Percentiles rank a stretch among this genome's conserved stretches.
These are phyloP conservation scores for Podiceps cristatus DNA, from an alignment of 2,113 vertebrate species.

Conservation along the genomic window DNA sequence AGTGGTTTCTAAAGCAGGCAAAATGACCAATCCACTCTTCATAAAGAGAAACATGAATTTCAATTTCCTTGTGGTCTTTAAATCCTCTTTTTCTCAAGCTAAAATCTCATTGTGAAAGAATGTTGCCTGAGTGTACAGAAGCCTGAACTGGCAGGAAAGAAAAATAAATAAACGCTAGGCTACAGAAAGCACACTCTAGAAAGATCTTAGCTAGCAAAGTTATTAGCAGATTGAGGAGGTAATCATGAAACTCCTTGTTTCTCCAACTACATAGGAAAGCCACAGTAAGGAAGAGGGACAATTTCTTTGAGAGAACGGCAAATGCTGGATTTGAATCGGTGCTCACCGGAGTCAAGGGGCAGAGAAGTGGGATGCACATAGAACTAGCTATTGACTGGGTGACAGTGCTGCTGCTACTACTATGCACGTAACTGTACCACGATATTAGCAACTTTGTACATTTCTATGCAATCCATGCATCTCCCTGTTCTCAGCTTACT, in stretches of 20 bases:
- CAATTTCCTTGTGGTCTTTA: not conserved
- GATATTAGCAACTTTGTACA: rapidly evolving
- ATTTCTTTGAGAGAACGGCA: not conserved
- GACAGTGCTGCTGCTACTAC: not conserved
- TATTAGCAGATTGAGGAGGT: not conserved
- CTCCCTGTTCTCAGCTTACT: rapidly evolving
- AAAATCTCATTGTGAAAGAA: not conserved
- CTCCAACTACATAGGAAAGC: not conserved
- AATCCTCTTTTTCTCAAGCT: not conserved
- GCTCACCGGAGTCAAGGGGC: not conserved
- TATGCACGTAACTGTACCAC: rapidly evolving
- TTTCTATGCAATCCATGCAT: not conserved
- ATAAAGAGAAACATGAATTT: not conserved
- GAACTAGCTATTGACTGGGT: not conserved
- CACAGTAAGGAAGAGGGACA: not conserved
- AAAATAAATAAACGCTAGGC: not conserved
- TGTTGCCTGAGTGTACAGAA: not conserved
- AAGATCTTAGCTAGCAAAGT: not conserved
- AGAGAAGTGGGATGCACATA: not conserved
- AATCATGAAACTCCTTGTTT: not conserved
- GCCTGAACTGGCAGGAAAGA: not conserved
- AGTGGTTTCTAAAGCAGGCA: not conserved
- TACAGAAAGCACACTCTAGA: not conserved
- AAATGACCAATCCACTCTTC: not conserved
- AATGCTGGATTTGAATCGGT: rapidly evolving